Percentiles rank a stretch among this genome's conserved stretches.
These are phyloP conservation scores for Tholera decimalis DNA, from an alignment of 2,888 invertebrate species.

Conservation along the genomic window DNA sequence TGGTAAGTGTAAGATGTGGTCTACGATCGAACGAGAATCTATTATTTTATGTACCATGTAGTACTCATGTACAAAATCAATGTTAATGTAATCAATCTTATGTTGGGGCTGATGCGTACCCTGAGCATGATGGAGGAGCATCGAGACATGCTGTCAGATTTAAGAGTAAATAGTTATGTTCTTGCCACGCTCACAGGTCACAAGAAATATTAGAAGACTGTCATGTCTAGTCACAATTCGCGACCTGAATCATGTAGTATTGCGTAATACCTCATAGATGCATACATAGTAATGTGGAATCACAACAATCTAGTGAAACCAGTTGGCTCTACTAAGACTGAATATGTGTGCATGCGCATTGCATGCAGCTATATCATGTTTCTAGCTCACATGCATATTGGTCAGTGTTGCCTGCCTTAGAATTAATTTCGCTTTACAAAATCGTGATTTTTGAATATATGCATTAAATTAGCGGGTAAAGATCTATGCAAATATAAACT, in stretches of 20 bases:
- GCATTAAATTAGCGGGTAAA: not conserved
- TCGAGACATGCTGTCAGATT: not conserved
- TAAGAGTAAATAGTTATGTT: slow-evolving; percentile 13
- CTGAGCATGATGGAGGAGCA: too few species aligned
- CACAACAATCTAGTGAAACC: slow-evolving; percentile 51
- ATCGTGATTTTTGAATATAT: slow-evolving; percentile 18
- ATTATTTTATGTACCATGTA: too few species aligned
- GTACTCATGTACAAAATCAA: too few species aligned
- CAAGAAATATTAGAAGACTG: slow-evolving; percentile 3
- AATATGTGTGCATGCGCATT: slow-evolving; percentile 31
- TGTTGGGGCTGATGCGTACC: too few species aligned
- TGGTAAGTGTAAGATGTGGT: too few species aligned
- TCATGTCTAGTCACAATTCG: slow-evolving; percentile 17
- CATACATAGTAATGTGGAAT: slow-evolving; percentile 35
- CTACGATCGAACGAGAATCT: too few species aligned
- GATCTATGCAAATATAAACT: slow-evolving; percentile 1
- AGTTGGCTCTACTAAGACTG: slow-evolving; percentile 28
- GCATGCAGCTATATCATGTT: slow-evolving; percentile 44
- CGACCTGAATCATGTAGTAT: slow-evolving; percentile 34
- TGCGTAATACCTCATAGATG: slow-evolving; percentile 38
- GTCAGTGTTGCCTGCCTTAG: slow-evolving; percentile 41
- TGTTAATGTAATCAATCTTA: too few species aligned
- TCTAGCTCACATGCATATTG: slow-evolving; percentile 40
- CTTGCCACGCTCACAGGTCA: not conserved
- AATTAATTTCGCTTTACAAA: slow-evolving; percentile 49